Percentiles rank a stretch among this genome's conserved stretches.
phyloP scores from a whole-genome alignment of 1,140 invertebrate genomes.

The Drosophila kepulauana region DNA sequence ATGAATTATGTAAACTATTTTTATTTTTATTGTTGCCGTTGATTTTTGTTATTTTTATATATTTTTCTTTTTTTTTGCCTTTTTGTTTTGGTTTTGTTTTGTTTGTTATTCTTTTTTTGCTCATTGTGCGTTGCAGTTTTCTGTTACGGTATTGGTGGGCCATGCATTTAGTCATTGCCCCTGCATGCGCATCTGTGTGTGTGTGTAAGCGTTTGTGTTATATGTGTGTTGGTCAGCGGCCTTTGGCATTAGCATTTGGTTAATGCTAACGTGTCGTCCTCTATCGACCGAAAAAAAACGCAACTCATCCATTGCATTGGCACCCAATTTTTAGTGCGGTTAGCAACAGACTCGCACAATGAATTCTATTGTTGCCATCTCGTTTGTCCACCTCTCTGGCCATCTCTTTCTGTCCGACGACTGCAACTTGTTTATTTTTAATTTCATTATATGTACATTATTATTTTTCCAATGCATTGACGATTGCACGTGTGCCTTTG shows the following conservation, averaged over 20 bases:
- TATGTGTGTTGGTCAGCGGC: slow-evolving; percentile 43
- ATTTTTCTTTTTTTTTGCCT: slow-evolving; percentile 14
- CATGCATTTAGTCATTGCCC: slow-evolving; percentile 35
- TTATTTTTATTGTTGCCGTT: slow-evolving; percentile 75
- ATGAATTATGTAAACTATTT: slow-evolving; percentile 83
- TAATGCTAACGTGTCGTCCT: slow-evolving; percentile 71
- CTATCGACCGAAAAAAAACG: slow-evolving; percentile 54
- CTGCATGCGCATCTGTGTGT: slow-evolving; percentile 36
- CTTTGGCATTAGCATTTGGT: slow-evolving; percentile 80
- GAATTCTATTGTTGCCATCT: slow-evolving; percentile 26
- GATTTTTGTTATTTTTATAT: slow-evolving; percentile 55
- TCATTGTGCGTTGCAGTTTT: slow-evolving; percentile 45
- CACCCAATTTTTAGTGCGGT: slow-evolving; percentile 61
- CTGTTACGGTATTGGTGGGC: slow-evolving; percentile 65
- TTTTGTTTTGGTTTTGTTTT: slow-evolving; percentile 39
- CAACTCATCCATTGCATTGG: slow-evolving; percentile 42
- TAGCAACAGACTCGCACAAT: slow-evolving; percentile 58
- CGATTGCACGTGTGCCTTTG: slow-evolving; percentile 12
- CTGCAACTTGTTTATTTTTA: slow-evolving; percentile 68
- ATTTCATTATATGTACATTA: slow-evolving; percentile 75
- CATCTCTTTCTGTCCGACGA: slow-evolving; percentile 38
- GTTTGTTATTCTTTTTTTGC: slow-evolving; percentile 14
- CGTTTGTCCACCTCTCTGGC: slow-evolving; percentile 31
- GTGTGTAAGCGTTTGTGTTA: not conserved
- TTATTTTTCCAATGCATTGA: slow-evolving; percentile 55